phyloP scores from a whole-genome alignment of 1,140 invertebrate species.

The Lepidurus arcticus region DNA sequence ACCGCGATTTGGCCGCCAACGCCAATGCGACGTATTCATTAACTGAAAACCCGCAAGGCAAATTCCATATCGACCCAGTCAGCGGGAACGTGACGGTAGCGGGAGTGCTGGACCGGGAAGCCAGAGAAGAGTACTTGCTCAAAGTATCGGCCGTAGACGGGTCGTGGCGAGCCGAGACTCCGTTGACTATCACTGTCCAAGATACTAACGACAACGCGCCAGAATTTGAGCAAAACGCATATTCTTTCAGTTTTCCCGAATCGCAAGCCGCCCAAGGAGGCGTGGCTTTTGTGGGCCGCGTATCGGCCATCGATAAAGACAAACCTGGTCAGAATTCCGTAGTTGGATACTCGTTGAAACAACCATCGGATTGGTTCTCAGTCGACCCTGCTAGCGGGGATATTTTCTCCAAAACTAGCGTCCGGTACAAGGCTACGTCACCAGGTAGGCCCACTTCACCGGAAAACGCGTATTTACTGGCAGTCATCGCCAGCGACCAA shows the following conservation, averaged over 20 bases:
- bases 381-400: constrained; percentile 85
- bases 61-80: constrained; percentile 78
- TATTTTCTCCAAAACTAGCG: constrained; percentile 72
- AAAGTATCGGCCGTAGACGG: constrained; percentile 82
- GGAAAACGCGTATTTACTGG: constrained; percentile 79
- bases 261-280: constrained; percentile 54
- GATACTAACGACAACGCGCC: constrained; percentile 93
- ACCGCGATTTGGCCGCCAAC: constrained; percentile 78
- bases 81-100: constrained; percentile 87
- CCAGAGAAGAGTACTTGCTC: constrained; percentile 82
- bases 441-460: constrained; percentile 59
- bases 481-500: constrained; percentile 81
- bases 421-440: constrained; percentile 74
- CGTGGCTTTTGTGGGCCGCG: constrained; percentile 77
- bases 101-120: constrained; percentile 75
- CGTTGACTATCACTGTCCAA: constrained; percentile 84
- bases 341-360: constrained; percentile 82
- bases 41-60: constrained; percentile 76
- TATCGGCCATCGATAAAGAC: constrained; percentile 78
- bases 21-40: constrained; percentile 84
- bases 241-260: constrained; percentile 86
- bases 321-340: constrained; percentile 91
- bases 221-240: constrained; percentile 78
- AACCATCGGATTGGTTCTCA: constrained; percentile 82
- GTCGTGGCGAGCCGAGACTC: constrained; percentile 80